These are phyloP conservation scores for Clarias pachynema DNA, from an alignment of 2,797 vertebrate genomes.

Conservation along the genomic window DNA sequence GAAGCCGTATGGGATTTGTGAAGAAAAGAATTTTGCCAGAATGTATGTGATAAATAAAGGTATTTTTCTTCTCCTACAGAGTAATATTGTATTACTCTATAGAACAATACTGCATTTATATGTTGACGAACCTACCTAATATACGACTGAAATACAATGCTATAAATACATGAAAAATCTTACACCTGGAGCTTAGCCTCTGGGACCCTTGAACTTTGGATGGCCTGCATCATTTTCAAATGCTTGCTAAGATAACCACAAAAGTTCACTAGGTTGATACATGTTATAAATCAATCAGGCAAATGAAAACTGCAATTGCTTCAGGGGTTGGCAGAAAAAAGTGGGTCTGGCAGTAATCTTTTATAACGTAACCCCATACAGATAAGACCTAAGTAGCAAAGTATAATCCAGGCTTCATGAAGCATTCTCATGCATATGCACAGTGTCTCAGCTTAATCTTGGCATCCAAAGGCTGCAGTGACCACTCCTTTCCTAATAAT, in stretches of 20 bases:
- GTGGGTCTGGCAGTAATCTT: constrained; percentile 23
- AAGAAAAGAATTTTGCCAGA: background rate
- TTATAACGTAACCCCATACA: constrained; percentile 43
- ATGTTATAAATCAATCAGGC: constrained; percentile 26
- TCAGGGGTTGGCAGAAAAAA: background rate
- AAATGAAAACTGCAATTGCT: constrained; percentile 8
- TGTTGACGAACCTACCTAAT: background rate
- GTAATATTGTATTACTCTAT: too few species aligned
- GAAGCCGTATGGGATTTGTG: background rate
- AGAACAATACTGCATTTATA: too few species aligned
- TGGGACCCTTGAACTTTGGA: background rate
- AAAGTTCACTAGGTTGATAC: constrained; percentile 3
- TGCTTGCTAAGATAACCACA: background rate
- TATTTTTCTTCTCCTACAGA: background rate
- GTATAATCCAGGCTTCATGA: constrained; percentile 64
- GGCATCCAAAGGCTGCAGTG: constrained; percentile 64
- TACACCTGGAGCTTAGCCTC: background rate
- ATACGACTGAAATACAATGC: background rate
- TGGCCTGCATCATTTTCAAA: background rate
- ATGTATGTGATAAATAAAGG: background rate
- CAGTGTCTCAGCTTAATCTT: constrained; percentile 37
- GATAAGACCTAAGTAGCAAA: constrained; percentile 48
- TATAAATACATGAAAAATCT: background rate
- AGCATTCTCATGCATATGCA: constrained; percentile 35
- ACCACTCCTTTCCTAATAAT: constrained; percentile 70